phyloP scores from a whole-genome alignment of 1,140 invertebrate species.

The Mycetomoellerius zeteki region DNA sequence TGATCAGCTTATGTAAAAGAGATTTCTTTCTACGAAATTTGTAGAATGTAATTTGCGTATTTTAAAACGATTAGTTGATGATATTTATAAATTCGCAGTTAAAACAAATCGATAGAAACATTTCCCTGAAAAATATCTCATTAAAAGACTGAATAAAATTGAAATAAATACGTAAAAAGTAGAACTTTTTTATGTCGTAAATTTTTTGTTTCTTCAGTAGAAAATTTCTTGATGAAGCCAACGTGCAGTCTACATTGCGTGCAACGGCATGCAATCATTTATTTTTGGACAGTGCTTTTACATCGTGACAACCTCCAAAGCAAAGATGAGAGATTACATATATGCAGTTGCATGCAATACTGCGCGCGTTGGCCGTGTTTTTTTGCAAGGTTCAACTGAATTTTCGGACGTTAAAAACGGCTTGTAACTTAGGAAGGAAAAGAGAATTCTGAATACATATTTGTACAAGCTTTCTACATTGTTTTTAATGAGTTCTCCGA shows the following conservation, averaged over 20 bases:
- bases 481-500: constrained; percentile 4
- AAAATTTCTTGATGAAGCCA: constrained; percentile 2
- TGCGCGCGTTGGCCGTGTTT: background rate
- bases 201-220: background rate
- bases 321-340: background rate
- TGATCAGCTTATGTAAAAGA: background rate
- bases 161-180: background rate
- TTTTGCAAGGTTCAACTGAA: constrained; percentile 36
- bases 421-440: constrained; percentile 25
- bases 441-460: background rate
- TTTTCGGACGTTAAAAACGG: constrained; percentile 27
- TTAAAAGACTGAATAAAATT: constrained; percentile 1
- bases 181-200: background rate
- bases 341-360: constrained; percentile 11
- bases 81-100: background rate
- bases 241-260: constrained; percentile 13
- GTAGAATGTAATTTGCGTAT: background rate
- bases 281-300: constrained; percentile 40
- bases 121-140: background rate
- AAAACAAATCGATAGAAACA: background rate
- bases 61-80: background rate
- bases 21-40: background rate
- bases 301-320: constrained; percentile 10
- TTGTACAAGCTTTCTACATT: background rate
- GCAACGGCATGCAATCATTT: constrained; percentile 21